Conservation (phyloP, 2,113 vertebrate species). For the Regulus satrapa region DNA sequence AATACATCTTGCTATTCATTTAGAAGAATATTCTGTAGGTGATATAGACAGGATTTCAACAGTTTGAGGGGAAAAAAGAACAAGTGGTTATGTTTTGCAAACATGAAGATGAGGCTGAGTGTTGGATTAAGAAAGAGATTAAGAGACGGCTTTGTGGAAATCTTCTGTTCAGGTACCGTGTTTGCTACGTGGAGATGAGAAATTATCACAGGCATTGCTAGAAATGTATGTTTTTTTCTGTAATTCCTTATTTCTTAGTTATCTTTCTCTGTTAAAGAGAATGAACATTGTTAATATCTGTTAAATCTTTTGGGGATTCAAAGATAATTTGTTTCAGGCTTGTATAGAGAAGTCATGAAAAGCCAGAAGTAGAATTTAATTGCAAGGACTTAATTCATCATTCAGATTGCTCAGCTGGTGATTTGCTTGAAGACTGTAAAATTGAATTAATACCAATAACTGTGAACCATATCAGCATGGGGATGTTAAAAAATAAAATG, state of each 20-base stretch:
- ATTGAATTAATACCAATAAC: neutral
- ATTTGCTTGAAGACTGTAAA: neutral
- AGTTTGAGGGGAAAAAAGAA: conserved; percentile 6
- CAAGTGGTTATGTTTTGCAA: conserved; percentile 43
- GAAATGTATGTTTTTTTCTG: neutral
- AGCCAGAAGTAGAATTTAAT: neutral
- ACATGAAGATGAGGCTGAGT: conserved; percentile 37
- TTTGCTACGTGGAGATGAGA: neutral
- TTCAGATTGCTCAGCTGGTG: neutral
- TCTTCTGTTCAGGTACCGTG: conserved; percentile 20
- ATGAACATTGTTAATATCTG: neutral
- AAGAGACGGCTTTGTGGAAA: conserved; percentile 34
- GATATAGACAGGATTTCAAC: neutral
- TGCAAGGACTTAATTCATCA: neutral
- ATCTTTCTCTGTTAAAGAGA: neutral
- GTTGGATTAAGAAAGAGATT: conserved; percentile 64
- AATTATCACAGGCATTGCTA: neutral
- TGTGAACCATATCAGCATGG: neutral
- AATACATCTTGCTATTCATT: conserved; percentile 14
- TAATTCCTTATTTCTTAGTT: neutral
- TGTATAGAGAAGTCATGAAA: neutral
- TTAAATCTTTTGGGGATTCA: neutral
- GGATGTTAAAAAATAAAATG: neutral
- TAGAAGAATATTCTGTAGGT: neutral
- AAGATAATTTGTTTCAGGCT: neutral